These are phyloP conservation scores for Heptranchias perlo DNA, from an alignment of 2,113 vertebrate genomes.

Conservation along the genomic window DNA sequence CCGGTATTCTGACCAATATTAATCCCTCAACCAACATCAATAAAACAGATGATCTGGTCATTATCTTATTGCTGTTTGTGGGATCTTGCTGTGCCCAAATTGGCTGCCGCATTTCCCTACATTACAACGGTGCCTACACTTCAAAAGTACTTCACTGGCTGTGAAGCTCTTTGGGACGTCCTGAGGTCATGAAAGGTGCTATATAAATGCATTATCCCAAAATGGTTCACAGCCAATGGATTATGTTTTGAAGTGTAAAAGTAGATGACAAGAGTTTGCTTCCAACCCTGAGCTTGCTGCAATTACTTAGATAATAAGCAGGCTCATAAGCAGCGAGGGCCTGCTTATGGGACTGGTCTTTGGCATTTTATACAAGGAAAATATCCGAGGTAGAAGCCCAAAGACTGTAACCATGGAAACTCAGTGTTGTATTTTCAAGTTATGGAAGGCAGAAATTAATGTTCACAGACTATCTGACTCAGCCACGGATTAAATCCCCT, in stretches of 20 bases:
- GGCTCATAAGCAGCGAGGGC: neutral
- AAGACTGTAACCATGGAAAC: neutral
- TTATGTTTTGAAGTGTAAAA: neutral
- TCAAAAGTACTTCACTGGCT: too few relatives aligned
- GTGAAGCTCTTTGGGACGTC: too few relatives aligned
- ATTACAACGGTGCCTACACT: too few relatives aligned
- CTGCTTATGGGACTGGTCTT: neutral
- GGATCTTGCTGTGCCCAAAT: too few relatives aligned
- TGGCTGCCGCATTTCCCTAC: too few relatives aligned
- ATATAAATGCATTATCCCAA: neutral
- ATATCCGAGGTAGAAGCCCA: neutral
- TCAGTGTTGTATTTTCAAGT: neutral
- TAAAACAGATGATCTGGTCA: too few relatives aligned
- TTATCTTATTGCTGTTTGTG: too few relatives aligned
- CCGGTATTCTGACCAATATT: too few relatives aligned
- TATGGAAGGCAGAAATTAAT: neutral
- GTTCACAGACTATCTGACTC: neutral
- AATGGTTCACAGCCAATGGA: neutral
- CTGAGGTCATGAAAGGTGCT: neutral
- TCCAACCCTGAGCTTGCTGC: neutral
- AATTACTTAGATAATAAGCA: neutral
- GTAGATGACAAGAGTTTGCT: neutral
- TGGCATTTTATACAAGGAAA: neutral
- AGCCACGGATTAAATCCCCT: neutral
- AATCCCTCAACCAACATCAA: too few relatives aligned